Evolutionary conservation across 2,113 vertebrate genomes (phyloP), one percentile per base, ranked within the genome.

Genomic region (Mormyrus lacerda): DNA sequence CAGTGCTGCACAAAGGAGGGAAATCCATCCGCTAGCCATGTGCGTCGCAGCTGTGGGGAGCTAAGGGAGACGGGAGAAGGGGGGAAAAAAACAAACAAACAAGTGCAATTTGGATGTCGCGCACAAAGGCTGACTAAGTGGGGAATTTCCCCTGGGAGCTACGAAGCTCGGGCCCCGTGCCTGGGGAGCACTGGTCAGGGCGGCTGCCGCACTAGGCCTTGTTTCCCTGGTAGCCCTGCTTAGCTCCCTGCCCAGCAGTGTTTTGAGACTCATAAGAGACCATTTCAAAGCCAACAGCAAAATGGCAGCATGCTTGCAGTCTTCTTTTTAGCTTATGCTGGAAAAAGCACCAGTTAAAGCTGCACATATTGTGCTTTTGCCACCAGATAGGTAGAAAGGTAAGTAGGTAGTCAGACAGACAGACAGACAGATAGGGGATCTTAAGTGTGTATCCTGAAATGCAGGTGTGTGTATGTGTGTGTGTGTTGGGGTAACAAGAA

Each of bases 21-120:
- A 42, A 69, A 45, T 89, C 76, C 89, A 50, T 79, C 86, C 27
- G 15, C 50, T 79, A 47, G 31, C 27, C 88, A 89, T 89, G 50
- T 89, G 88, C 6, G 19, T 27, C 6, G 10, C 88, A 89, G 69
- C 89, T 87, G 85, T 89, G 42, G 50, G 85, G 85, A 55, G n/a
- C 47, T 53, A 69, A 90, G 65, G 88, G 42, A 9, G 51, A 61
- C 50, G n/a, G 82, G 31, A 47, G 39, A 48, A 48, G 50, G 42
- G 31, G 83, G 47, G 39, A 50, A 35, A 24, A 44, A 82, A 83
- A 53, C 27, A 76, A 79, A 42, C 44, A 35, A 88, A 79, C 31
- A 82, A 44, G 35, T 44, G n/a, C n/a, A 88, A 88, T 79, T 79
- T 51, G 17, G 88, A 89, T 53, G 88, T 55, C 44, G 27, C 15